phyloP scores from a whole-genome alignment of 2,797 vertebrate genomes.

The Cryptoblepharus egeriae region DNA sequence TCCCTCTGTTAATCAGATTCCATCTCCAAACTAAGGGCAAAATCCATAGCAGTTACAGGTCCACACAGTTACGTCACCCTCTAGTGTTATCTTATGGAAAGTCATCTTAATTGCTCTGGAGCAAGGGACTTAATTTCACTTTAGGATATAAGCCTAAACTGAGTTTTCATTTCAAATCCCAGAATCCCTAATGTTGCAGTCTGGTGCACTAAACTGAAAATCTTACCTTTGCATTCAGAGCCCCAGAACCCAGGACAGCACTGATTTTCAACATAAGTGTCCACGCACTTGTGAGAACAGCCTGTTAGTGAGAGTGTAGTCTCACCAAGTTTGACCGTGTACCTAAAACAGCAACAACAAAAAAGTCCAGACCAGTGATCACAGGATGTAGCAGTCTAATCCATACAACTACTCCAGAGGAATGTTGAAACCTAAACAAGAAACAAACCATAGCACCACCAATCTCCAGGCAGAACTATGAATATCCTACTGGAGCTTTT shows the following conservation, averaged over 20 bases:
- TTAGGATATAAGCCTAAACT: too few relatives aligned
- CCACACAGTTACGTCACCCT: too few relatives aligned
- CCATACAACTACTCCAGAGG: background rate
- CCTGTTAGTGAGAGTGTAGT: conserved; percentile 76
- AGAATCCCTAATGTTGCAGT: background rate
- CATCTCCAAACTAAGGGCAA: background rate
- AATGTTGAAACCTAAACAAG: background rate
- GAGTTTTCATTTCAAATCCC: background rate
- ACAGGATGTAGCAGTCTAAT: background rate
- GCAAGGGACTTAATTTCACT: too few relatives aligned
- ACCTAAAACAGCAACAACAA: conserved; percentile 77
- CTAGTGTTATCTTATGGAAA: too few relatives aligned
- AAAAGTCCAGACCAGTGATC: conserved; percentile 1
- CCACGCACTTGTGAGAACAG: conserved; percentile 82
- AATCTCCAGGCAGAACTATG: background rate
- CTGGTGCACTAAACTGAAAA: background rate
- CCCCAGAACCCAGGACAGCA: conserved; percentile 93
- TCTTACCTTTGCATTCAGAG: conserved; percentile 85
- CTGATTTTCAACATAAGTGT: conserved; percentile 67
- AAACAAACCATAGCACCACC: background rate
- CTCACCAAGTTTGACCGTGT: conserved; percentile 81
- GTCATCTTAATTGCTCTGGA: too few relatives aligned
- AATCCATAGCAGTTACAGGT: too few relatives aligned
- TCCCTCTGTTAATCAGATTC: conserved; percentile 6
- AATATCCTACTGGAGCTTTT: background rate